Evolutionary conservation across 2,113 vertebrate species (phyloP), one percentile per base, ranked within the genome.

Genomic region (Epinephelus lanceolatus): DNA sequence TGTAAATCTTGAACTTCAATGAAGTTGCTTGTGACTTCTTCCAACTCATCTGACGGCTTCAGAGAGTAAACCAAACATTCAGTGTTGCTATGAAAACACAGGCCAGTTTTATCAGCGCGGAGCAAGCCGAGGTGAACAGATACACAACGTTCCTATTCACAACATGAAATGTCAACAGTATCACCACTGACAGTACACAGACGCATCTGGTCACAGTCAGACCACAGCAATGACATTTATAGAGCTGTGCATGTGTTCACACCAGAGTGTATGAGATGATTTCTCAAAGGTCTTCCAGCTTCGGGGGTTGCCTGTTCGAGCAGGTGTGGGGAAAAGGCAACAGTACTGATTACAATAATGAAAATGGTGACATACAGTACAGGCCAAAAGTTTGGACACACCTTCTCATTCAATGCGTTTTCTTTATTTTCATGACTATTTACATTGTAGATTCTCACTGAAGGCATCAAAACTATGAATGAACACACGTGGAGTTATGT

Each of bases 151-250:
- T 81, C 70, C 80, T 83, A 61, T 90, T 88, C 86, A 87, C 88
- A 85, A 87, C 78, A 73, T 23, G 52, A 89, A 90, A 88, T 91
- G 89, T 90, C 86, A 92, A 88, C 89, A 91, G 75, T 23, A 77
- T 75, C 67, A 47, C 82, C 63, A 27, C 76, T 80, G 80, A 90
- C 77, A 53, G 56, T 80, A 68, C 83, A 88, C 90, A 88, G 85
- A 76, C 56, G n/a, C 83, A 87, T 85, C 85, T 92, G 88, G 88
- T 72, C 82, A 73, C 71, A 57, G 81, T 84, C 83, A 86, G 65
- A 83, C 82, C 71, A 55, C 10, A 86, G 81, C 80, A 66, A 37
- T 86, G 85, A 82, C 90, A 90, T 89, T 90, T 89, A 84, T 76
- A 85, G 78, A 86, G 69, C 78, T 2, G 25, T 18, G 55, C 61